Conservation (phyloP, 2,797 vertebrate species). For the Remorina albescens region DNA sequence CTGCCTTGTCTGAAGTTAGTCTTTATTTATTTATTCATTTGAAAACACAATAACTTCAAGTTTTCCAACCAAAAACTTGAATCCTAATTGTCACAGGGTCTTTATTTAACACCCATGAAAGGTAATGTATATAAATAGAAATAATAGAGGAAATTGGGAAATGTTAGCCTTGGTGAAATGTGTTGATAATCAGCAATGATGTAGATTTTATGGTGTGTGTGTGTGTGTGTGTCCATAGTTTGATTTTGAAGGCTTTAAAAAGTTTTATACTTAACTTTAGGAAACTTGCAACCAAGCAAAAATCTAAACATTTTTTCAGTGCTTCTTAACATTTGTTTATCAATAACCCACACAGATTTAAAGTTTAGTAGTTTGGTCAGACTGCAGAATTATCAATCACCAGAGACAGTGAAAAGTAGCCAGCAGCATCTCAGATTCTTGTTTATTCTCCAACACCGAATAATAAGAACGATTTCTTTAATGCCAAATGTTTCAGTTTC, state of each 20-base stretch:
- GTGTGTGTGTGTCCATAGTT: slow-evolving; percentile 7
- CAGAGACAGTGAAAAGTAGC: slow-evolving; percentile 16
- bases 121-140: slow-evolving; percentile 17
- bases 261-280: slow-evolving; percentile 2
- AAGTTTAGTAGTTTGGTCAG: slow-evolving; percentile 20
- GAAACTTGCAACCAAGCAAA: slow-evolving; percentile 4
- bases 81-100: slow-evolving; percentile 37
- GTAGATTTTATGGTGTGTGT: background rate
- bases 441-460: slow-evolving; percentile 17
- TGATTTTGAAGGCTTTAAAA: slow-evolving; percentile 5
- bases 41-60: slow-evolving; percentile 34
- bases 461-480: slow-evolving; percentile 56
- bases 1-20: slow-evolving; percentile 32
- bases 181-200: slow-evolving; percentile 8
- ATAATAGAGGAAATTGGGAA: too few relatives aligned
- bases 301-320: background rate
- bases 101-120: slow-evolving; percentile 31
- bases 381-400: slow-evolving; percentile 9
- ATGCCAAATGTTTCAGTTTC: slow-evolving; percentile 62
- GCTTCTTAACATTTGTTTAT: background rate
- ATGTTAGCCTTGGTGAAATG: slow-evolving; percentile 5
- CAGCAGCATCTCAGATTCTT: slow-evolving; percentile 6
- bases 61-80: slow-evolving; percentile 40
- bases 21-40: slow-evolving; percentile 2
- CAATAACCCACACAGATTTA: slow-evolving; percentile 2